phyloP scores from a whole-genome alignment of 2,888 invertebrate species.

The Panzeria rudis region DNA sequence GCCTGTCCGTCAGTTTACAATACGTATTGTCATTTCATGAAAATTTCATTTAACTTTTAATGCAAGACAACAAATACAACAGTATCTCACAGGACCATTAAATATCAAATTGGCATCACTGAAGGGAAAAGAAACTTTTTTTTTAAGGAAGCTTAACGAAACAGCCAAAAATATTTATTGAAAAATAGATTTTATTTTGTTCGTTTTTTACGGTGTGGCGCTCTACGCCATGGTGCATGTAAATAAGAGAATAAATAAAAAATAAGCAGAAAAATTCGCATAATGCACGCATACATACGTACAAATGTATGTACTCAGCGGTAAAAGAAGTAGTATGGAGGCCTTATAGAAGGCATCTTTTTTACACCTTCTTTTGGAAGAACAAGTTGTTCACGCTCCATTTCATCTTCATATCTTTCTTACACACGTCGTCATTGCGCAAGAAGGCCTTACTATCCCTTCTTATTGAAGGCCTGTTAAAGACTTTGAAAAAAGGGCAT shows the following conservation, averaged over 20 bases:
- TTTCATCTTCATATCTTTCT: too few relatives aligned
- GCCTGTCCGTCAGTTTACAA: not conserved
- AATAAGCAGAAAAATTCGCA: slow-evolving; percentile 31
- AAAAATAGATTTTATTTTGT: not conserved
- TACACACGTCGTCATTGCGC: too few relatives aligned
- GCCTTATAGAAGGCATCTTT: too few relatives aligned
- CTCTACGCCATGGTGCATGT: slow-evolving; percentile 32
- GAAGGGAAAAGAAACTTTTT: not conserved
- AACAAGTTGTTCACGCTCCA: too few relatives aligned
- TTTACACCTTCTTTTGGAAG: too few relatives aligned
- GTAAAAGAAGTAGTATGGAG: too few relatives aligned
- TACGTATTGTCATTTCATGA: not conserved
- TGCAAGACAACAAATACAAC: not conserved
- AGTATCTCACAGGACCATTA: not conserved
- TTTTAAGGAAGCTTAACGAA: not conserved
- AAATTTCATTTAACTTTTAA: slow-evolving; percentile 10
- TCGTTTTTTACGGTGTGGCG: not conserved
- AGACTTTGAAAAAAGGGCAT: too few relatives aligned
- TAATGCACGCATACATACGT: slow-evolving; percentile 2
- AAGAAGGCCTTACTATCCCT: too few relatives aligned
- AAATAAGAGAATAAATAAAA: slow-evolving; percentile 28
- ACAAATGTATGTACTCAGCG: not conserved
- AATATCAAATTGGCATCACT: slow-evolving; percentile 33
- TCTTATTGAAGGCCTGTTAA: too few relatives aligned
- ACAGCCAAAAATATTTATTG: slow-evolving; percentile 11